These are phyloP conservation scores for Sceloporus undulatus DNA, from an alignment of 2,113 vertebrate species.

Conservation along the genomic window DNA sequence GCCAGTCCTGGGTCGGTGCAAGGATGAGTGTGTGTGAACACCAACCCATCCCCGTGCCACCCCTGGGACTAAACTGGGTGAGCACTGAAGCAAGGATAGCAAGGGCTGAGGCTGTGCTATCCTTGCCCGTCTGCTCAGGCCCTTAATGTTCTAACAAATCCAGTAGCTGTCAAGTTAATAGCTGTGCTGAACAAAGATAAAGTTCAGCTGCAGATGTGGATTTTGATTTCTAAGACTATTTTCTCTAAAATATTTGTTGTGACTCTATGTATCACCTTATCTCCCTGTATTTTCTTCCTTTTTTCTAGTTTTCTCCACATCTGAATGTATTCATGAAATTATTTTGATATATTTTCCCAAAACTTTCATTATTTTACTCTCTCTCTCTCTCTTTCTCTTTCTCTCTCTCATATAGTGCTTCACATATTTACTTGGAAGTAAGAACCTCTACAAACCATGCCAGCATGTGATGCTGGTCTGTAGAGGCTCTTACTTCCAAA, in stretches of 20 bases:
- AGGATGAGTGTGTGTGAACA: no score
- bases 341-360: neutral
- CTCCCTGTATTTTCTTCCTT: neutral
- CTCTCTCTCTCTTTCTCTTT: no score
- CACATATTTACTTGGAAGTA: neutral
- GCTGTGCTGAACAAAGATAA: constrained; percentile 2
- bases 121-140: no score
- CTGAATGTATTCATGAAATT: neutral
- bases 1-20: no score
- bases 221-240: neutral
- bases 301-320: neutral
- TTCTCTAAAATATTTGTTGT: constrained; percentile 17
- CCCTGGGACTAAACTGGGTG: no score
- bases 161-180: constrained; percentile 17
- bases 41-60: no score
- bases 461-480: no score
- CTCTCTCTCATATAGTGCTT: neutral
- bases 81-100: no score
- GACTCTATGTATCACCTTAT: constrained; percentile 19
- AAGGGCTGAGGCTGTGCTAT: no score
- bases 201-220: constrained; percentile 34
- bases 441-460: neutral
- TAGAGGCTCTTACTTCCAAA: no score
- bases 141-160: neutral
- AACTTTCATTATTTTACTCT: neutral